A percentile compares a stretch with the other conserved stretches of the same genome.
Evolutionary conservation across 92 coral and sea anemone genomes (phyloP).

Genomic region (Parazoanthus atlanticus): DNA sequence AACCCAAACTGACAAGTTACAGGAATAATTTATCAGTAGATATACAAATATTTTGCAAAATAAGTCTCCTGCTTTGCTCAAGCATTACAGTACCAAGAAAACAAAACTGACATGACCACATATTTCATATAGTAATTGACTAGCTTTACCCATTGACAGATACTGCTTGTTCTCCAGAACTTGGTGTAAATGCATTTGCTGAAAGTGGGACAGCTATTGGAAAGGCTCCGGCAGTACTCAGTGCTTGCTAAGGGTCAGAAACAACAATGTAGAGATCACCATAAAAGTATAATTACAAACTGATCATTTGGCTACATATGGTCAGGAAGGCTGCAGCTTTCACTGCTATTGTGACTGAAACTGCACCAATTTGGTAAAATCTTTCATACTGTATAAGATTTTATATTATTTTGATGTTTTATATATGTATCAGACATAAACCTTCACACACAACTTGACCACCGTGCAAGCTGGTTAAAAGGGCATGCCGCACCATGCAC

Average conservation of each 20-base stretch:
- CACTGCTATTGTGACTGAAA: background rate
- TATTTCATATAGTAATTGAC: background rate
- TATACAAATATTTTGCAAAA: too few relatives aligned
- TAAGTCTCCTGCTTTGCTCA: background rate
- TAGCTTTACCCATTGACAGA: constrained; percentile 76
- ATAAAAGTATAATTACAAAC: background rate
- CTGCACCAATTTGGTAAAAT: too few relatives aligned
- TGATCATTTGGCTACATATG: too few relatives aligned
- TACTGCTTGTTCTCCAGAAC: constrained; percentile 50
- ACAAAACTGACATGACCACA: background rate
- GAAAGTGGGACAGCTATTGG: constrained; percentile 89
- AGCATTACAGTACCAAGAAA: background rate
- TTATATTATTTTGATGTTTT: too few relatives aligned
- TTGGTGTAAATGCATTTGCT: constrained; percentile 74
- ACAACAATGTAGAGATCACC: background rate
- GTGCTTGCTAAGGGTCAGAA: constrained; percentile 70
- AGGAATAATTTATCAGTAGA: background rate
- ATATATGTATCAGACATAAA: too few relatives aligned
- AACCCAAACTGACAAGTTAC: background rate
- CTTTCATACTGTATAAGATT: too few relatives aligned
- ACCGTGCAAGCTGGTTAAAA: background rate
- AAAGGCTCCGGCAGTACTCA: constrained; percentile 77
- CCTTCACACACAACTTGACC: too few relatives aligned
- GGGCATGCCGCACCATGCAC: too few relatives aligned
- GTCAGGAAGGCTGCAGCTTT: too few relatives aligned